Base-by-base conservation (phyloP, 2,113 vertebrate species). In the Lasiurus cinereus region DNA sequence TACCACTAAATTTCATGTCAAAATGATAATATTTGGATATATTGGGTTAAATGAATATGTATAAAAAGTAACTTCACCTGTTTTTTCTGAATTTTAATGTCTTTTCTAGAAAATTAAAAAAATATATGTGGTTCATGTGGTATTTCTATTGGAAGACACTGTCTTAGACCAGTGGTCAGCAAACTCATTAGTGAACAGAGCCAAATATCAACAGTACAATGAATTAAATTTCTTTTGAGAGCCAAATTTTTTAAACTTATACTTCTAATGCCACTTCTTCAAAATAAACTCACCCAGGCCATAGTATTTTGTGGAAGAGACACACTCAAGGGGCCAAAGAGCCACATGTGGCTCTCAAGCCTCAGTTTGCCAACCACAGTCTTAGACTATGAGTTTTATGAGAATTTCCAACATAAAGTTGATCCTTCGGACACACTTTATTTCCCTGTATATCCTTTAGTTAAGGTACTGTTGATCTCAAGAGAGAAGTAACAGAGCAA, bases 31-130 rank as follows among this genome's bases (percentile, higher is more conserved):
- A 64, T 39, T 90, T 78, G 8, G 8, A 27, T 72, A 72, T 64
- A 33, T 50, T 64, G 31, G 7, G 8, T 56, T 91, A 85, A 70
- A 83, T 83, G 8, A 83, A 39, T 56, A 22, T 46, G 27, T 92
- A 74, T 80, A 74, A 84, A 74, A 50, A 67, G 91, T 69, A 90
- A 79, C 43, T 50, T 83, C 11, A 72, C 14, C 4, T 67, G 36
- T 22, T 79, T 87, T 5, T 77, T 46, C 50, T 27, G 59, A 76
- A 14, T 86, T 82, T 87, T 73, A 83, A n/a, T 83, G 7, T 62
- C 27, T 88, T 66, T 73, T 89, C 69, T 94, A 74, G 54, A 93
- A 94, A 89, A 62, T 29, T 50, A 56, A 21, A 87, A 87, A 67
- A 56, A 64, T 69, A 22, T 70, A 15, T 29, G 15, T 59, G 62